Evolutionary conservation across 64 coral and sea anemone species (phyloP), one percentile per base, ranked within the genome.

Genomic region (Orbicella faveolata): DNA sequence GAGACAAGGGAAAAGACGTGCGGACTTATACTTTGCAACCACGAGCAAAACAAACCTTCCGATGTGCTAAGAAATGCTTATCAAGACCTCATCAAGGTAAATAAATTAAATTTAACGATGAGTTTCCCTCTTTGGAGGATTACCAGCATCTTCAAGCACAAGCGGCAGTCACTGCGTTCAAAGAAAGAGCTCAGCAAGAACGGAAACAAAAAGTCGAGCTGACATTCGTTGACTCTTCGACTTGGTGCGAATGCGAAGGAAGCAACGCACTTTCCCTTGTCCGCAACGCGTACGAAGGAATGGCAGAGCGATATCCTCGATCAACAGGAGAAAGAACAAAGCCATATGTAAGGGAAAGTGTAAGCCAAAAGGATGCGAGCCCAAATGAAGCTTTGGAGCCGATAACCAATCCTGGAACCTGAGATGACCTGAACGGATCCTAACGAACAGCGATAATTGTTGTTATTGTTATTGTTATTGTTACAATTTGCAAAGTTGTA

Each of bases 71-170:
- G 89, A 34, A 66, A 81, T 36, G 91, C 95, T 76, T 96, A 96
- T 74, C 21, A 88, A 30, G 73, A 94, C 52, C 89, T 97, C 3
- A 72, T 86, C 12, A 94, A 69, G 61, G 69, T 97, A 21, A 89
- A 97, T 16, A 91, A 93, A 76, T 94, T 93, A 91, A 93, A 76
- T 94, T 93, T 79, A 81, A 52, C 61, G 78, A 97, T 65, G 92
- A 77, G 76, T 97, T 97, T 37, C 90, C 91, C 25, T 89, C 83
- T 67, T 59, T 94, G 23, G 95, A 97, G 52, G 95, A 87, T 35
- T 94, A 94, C 26, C 86, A 94, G 78, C 52, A 34, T 10, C 75
- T 94, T 0, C 77, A 97, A 77, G 95, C 95, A 26, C 74, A 94
- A 21, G 95, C 95, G 33, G 95, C 95, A 13, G 91, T 88, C 23